These are phyloP conservation scores for Pelagia noctiluca DNA, from an alignment of 30 jellyfish, hydroid and myxozoan species.

Conservation along the genomic window DNA sequence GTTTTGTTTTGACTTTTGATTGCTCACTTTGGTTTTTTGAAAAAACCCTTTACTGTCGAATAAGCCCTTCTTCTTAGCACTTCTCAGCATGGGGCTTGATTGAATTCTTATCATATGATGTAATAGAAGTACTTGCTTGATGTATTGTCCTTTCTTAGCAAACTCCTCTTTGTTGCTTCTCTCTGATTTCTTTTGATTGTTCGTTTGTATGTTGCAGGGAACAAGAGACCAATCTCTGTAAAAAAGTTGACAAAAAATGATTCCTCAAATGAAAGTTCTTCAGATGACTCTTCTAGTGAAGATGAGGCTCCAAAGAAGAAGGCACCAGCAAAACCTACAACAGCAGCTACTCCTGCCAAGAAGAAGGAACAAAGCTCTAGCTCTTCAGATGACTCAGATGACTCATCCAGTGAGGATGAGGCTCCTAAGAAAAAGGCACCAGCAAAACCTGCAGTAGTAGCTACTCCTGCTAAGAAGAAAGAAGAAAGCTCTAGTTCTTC, in stretches of 20 bases:
- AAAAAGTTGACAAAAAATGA: neutral
- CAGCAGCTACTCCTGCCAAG: neutral
- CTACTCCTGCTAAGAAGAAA: constrained; percentile 28
- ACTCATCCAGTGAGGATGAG: neutral
- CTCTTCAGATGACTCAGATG: neutral
- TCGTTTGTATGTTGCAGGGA: too few species aligned
- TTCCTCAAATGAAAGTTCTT: neutral
- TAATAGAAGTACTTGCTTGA: too few species aligned
- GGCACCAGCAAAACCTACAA: neutral
- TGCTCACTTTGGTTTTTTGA: too few species aligned
- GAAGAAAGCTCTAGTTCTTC: constrained; percentile 10
- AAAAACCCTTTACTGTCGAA: too few species aligned
- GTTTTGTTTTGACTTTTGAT: too few species aligned
- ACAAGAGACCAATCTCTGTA: too few species aligned
- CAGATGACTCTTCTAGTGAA: neutral
- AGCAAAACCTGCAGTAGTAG: neutral
- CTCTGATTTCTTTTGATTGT: too few species aligned
- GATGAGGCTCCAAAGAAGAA: neutral
- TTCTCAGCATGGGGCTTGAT: too few species aligned
- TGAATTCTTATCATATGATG: too few species aligned
- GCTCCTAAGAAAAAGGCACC: neutral
- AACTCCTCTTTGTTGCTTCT: too few species aligned
- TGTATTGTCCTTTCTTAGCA: too few species aligned
- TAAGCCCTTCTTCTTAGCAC: too few species aligned
- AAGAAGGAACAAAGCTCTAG: neutral